Percentiles rank a stretch among this genome's conserved stretches.
Conservation (phyloP, 2,797 vertebrate species). For the Podarcis lilfordi region DNA sequence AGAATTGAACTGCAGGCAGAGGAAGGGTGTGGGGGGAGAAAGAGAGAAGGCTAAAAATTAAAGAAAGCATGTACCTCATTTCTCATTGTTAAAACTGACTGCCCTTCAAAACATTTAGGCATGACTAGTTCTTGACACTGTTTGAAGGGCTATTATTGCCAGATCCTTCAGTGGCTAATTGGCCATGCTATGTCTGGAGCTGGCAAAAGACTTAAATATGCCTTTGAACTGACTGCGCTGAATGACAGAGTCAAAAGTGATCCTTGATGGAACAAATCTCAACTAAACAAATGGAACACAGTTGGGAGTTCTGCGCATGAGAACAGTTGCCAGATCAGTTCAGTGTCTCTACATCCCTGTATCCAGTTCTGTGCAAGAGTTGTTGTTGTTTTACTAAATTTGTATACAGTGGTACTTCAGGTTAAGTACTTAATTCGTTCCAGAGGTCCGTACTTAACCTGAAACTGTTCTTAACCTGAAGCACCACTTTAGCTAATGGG, state of each 20-base stretch:
- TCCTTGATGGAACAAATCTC: slow-evolving; percentile 9
- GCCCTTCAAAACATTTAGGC: slow-evolving; percentile 27
- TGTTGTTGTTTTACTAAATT: neutral
- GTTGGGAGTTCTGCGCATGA: neutral
- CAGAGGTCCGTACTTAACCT: too few relatives aligned
- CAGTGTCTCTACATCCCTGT: neutral
- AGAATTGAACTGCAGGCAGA: slow-evolving; percentile 42
- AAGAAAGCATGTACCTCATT: slow-evolving; percentile 41
- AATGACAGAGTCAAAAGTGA: slow-evolving; percentile 29
- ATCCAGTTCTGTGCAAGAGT: neutral
- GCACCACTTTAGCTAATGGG: too few relatives aligned
- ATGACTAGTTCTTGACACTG: slow-evolving; percentile 45
- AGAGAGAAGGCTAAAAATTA: slow-evolving; percentile 7
- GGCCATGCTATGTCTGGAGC: slow-evolving; percentile 12
- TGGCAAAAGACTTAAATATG: slow-evolving; percentile 23
- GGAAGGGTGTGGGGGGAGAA: neutral
- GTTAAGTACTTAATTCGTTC: too few relatives aligned
- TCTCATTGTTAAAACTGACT: slow-evolving; percentile 30
- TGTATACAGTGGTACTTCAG: too few relatives aligned
- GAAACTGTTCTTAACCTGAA: too few relatives aligned
- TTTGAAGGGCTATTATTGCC: slow-evolving; percentile 47
- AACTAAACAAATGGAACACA: slow-evolving; percentile 18
- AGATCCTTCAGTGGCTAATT: slow-evolving; percentile 27
- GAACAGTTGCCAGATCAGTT: neutral
- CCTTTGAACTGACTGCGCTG: slow-evolving; percentile 10